A percentile compares a stretch with the other conserved stretches of the same genome.
Evolutionary conservation across 2,113 vertebrate species (phyloP).

Genomic region (Anguilla japonica): DNA sequence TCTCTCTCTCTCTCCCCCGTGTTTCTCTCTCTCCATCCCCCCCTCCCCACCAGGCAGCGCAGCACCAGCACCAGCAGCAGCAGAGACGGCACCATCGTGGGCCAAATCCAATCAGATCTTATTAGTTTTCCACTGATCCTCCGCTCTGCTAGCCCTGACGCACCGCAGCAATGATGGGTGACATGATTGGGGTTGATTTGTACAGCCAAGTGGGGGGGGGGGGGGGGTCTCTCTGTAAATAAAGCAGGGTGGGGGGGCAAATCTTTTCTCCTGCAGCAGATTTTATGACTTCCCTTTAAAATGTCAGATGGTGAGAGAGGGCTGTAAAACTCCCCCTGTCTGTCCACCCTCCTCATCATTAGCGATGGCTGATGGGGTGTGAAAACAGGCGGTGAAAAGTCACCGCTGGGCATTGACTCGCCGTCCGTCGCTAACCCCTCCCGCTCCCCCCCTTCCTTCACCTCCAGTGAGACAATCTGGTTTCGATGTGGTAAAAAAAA

Average conservation of each 20-base stretch:
- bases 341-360: conserved; percentile 34
- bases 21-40: too few species aligned
- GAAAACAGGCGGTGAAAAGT: conserved; percentile 44
- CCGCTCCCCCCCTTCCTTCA: conserved; percentile 10
- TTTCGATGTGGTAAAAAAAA: conserved; percentile 34
- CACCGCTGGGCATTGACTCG: conserved; percentile 26
- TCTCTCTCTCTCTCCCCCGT: too few species aligned
- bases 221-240: not conserved
- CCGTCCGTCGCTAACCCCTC: too few species aligned
- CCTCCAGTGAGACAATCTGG: conserved; percentile 36
- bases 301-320: conserved; percentile 51
- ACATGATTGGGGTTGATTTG: not conserved
- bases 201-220: not conserved
- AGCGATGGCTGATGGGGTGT: conserved; percentile 41
- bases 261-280: conserved; percentile 43
- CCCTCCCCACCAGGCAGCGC: not conserved
- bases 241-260: not conserved
- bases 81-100: conserved; percentile 38
- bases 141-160: conserved; percentile 46
- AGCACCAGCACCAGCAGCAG: conserved; percentile 16
- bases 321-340: conserved; percentile 43
- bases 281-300: conserved; percentile 62
- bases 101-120: conserved; percentile 51
- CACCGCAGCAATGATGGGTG: conserved; percentile 10
- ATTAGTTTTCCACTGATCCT: conserved; percentile 46